Evolutionary conservation across 2,888 invertebrate species (phyloP), one percentile per base, ranked within the genome.

Genomic region (Homarus gammarus): DNA sequence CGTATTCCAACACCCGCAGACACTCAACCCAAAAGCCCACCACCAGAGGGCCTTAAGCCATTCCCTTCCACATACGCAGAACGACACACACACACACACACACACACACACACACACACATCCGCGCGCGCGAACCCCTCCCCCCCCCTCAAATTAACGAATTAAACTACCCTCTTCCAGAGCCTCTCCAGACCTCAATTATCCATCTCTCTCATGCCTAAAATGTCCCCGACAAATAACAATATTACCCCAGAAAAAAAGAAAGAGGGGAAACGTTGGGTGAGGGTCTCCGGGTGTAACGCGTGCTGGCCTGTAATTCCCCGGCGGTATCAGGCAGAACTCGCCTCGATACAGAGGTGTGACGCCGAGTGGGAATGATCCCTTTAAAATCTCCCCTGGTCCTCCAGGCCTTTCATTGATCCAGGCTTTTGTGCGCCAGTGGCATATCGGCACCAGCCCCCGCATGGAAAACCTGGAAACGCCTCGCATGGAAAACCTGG

Each of bases 371-470:
- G 83, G 88, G 77, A 88, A 83, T 75, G 77, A 83, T 83, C 88
- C 88, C 88, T 78, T 88, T 88, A 78, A 88, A 88, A 51, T 73
- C 70, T 70, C 68, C 40, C 70, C 68, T 68, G 27, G 38, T 83
- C 82, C 82, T 70, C 64, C 70, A 68, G 40, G 22, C 79, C 85
- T 40, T 51, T 86, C 88, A 88, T 88, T 88, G 83, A 83, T 83
- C 88, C 88, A 27, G 33, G 83, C 78, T 83, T 87, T 87, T 87
- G 87, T 87, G 87, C 87, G 87, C 79, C 79, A 79, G 79, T 72
- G 81, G 87, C 56, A 81, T 87, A 87, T 87, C 79, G 87, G 81
- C 87, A 81, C 79, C 79, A 79, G 61, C 51, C 51, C 87, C 10
- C 70, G 77, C 77, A 77, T 85, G 73, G 84, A 77, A 85, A 85